Percentiles rank a stretch among this genome's conserved stretches.
These are phyloP conservation scores for Arizona elegans DNA, from an alignment of 2,113 vertebrate genomes.

Conservation along the genomic window DNA sequence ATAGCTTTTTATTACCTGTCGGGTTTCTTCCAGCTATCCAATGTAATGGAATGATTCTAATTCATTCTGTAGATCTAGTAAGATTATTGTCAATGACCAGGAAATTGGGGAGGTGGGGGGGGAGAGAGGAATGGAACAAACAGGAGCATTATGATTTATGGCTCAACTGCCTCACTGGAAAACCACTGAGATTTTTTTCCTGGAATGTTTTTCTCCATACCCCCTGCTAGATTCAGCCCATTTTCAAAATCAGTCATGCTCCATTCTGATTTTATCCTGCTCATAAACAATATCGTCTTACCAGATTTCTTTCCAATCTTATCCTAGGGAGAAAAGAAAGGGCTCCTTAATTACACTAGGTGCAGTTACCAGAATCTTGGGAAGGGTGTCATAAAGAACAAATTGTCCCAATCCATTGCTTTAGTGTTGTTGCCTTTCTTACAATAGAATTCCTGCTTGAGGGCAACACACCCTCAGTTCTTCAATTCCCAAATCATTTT, in stretches of 20 bases:
- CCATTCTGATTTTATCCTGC: neutral
- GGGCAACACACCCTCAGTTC: neutral
- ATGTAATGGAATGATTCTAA: neutral
- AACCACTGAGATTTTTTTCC: neutral
- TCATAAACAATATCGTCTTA: neutral
- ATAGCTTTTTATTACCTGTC: neutral
- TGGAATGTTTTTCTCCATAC: neutral
- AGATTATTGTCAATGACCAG: neutral
- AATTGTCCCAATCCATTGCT: neutral
- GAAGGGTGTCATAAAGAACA: neutral
- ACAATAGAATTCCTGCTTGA: neutral
- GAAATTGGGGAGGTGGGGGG: neutral
- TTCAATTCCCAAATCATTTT: neutral
- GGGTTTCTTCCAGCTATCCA: neutral
- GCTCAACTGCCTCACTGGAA: neutral
- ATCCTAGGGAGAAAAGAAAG: neutral
- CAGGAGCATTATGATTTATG: neutral
- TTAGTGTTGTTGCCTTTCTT: neutral
- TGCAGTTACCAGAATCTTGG: neutral
- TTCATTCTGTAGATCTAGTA: neutral
- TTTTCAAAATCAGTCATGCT: neutral
- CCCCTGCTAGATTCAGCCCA: neutral
- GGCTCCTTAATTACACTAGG: neutral
- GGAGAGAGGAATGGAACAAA: neutral
- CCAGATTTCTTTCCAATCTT: neutral